phyloP scores from a whole-genome alignment of 2,888 invertebrate species.

The Leptinotarsa rubiginosa region DNA sequence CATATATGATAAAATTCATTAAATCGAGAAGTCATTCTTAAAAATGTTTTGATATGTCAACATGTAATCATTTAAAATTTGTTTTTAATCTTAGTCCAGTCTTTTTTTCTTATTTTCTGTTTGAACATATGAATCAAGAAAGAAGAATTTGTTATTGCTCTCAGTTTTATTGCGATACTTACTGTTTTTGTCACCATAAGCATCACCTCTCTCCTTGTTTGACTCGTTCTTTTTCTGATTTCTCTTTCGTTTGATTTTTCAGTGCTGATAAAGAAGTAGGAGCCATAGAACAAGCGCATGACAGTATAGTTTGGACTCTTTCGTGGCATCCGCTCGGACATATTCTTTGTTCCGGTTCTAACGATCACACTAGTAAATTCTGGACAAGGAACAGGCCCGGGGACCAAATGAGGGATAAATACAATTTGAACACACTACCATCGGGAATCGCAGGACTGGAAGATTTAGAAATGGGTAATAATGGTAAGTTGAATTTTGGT shows the following conservation, averaged over 20 bases:
- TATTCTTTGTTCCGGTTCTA: constrained; percentile 98
- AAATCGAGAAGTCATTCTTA: no score
- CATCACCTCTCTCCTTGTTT: no score
- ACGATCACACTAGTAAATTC: constrained; percentile 98
- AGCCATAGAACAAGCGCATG: constrained; percentile 97
- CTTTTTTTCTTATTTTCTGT: no score
- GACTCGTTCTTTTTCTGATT: background rate
- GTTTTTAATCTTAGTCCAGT: no score
- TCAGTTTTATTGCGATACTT: no score
- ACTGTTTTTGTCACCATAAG: no score
- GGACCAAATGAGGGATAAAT: constrained; percentile 97
- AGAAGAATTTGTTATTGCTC: no score
- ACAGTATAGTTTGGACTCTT: constrained; percentile 98
- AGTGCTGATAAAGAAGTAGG: constrained; percentile 98
- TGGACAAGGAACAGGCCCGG: constrained; percentile 99
- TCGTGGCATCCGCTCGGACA: constrained; percentile 99
- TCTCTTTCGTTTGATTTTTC: constrained; percentile 33
- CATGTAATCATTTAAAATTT: no score
- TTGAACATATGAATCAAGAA: no score
- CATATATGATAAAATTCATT: no score
- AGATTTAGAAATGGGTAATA: constrained; percentile 77
- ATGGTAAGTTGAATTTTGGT: constrained; percentile 31
- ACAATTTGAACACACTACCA: constrained; percentile 92
- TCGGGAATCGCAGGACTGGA: constrained; percentile 81
- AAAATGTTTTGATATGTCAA: no score